A percentile compares a stretch with the other conserved stretches of the same genome.
phyloP scores from a whole-genome alignment of 2,797 vertebrate genomes.

The Poliocrania exsul region DNA sequence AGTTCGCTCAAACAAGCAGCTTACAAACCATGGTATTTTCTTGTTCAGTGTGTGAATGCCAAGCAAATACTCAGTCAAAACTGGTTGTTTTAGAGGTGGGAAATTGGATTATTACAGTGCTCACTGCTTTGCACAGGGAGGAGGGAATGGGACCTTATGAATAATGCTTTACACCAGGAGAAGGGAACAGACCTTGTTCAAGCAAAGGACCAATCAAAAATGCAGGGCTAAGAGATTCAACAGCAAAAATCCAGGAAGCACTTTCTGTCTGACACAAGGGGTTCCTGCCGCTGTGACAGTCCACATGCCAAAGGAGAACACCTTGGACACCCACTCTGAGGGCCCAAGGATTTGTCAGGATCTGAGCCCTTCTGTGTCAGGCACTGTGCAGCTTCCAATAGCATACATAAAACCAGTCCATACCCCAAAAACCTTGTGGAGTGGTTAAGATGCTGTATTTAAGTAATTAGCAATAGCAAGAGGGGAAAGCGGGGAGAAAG shows the following conservation, averaged over 20 bases:
- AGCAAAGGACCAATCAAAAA: background rate
- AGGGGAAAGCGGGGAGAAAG: background rate
- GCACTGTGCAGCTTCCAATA: background rate
- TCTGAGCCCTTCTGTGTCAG: background rate
- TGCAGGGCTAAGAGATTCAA: background rate
- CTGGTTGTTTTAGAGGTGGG: background rate
- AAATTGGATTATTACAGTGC: background rate
- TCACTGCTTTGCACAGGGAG: background rate
- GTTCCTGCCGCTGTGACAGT: rapidly evolving
- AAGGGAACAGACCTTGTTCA: background rate
- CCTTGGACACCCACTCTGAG: rapidly evolving
- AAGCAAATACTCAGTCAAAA: background rate
- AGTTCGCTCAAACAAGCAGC: background rate
- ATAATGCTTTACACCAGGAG: background rate
- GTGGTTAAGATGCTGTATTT: background rate
- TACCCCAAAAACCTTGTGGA: background rate
- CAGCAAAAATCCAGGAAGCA: background rate
- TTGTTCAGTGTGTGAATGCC: background rate
- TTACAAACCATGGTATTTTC: background rate
- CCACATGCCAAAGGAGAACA: background rate
- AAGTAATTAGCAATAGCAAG: background rate
- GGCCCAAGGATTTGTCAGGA: background rate
- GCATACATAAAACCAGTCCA: background rate
- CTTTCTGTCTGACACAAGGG: background rate
- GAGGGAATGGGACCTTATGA: background rate